Base-by-base conservation (phyloP, 2,797 vertebrate species). In the Karalla daura region DNA sequence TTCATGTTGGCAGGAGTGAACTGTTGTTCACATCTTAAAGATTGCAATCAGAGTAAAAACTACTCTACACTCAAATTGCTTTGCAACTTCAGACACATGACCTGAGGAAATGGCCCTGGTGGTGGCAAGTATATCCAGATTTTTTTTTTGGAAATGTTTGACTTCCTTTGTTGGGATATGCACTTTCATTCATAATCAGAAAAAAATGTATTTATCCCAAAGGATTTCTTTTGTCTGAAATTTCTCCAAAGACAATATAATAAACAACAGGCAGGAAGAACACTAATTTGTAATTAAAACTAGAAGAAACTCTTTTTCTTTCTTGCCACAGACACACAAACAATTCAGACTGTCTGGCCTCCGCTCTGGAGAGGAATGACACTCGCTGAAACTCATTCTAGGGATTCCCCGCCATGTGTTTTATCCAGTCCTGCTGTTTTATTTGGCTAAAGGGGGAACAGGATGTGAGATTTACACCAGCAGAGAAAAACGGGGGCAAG, bases 391-490 rank as follows among this genome's bases (percentile, higher is more conserved):
- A 39, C 70, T n/a, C 70, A 70, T 81, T 79, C 43, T 45, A 46
- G 85, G 87, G 80, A 89, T 81, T 90, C 81, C 86, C 82, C 84
- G 74, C 39, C 51, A 41, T 71, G 76, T 63, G 61, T 74, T 74
- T 50, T 7, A 82, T 70, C 41, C 66, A 79, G 65, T 62, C 65
- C 24, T 30, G 46, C 62, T 86, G 76, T 87, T 89, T 85, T 71
- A 84, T 65, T 89, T 88, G 83, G 84, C 88, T 69, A 74, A 61
- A n/a, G 49, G 46, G 44, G 52, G 74, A 83, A 61, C 86, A 89
- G 86, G 86, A 90, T 86, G 87, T 83, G 76, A 87, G 82, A 86
- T 80, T 89, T 88, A 84, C 72, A 83, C 80, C 79, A 56, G 63
- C 40, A 3, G 52, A 65, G 79, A 74, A 72, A 66, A 78, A 62